Evolutionary conservation across 2,797 vertebrate species (phyloP), one percentile per base, ranked within the genome.

Genomic region (Ibycter americanus): DNA sequence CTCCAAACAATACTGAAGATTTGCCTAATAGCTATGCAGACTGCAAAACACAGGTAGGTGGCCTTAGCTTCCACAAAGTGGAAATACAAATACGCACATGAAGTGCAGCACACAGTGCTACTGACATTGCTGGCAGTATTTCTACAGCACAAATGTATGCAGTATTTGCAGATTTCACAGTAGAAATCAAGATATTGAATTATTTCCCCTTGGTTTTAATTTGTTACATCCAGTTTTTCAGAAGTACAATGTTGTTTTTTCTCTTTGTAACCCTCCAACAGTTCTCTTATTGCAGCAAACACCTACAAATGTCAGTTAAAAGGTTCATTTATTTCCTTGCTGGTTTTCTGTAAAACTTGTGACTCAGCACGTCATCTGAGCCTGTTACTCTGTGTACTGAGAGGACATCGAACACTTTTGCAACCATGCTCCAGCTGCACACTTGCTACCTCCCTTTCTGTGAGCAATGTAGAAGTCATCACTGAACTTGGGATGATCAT

Each of bases 281-380:
- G 62, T 58, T 79, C 47, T 86, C 59, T 63, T 46, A 73, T 9
- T 87, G 78, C 70, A 92, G 76, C 67, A 74, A 89, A 89, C 81
- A 62, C 51, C 71, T 76, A 66, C 36, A 63, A 83, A 76, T 23
- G 70, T 74, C 93, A 94, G 89, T 84, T 95, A 96, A 95, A 95
- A 96, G 89, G 81, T 83, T 96, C 83, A 92, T 93, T 95, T 93
- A 87, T 95, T 95, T 95, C 93, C 84, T 84, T 68, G 36, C 83
- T 76, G 76, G 71, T 93, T 95, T 96, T 88, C 93, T 96, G 88
- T 90, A 96, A 95, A 94, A 63, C 87, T 6, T 58, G 72, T 96
- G 96, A 97, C 78, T 96, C 94, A 87, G 87, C 89, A 55, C 5
- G 62, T 89, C 76, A 83, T 55, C 49, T 93, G 88, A 95, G 94